Evolutionary conservation across 1,140 invertebrate genomes (phyloP), one percentile per base, ranked within the genome.

Genomic region (Drosophila setifemur): DNA sequence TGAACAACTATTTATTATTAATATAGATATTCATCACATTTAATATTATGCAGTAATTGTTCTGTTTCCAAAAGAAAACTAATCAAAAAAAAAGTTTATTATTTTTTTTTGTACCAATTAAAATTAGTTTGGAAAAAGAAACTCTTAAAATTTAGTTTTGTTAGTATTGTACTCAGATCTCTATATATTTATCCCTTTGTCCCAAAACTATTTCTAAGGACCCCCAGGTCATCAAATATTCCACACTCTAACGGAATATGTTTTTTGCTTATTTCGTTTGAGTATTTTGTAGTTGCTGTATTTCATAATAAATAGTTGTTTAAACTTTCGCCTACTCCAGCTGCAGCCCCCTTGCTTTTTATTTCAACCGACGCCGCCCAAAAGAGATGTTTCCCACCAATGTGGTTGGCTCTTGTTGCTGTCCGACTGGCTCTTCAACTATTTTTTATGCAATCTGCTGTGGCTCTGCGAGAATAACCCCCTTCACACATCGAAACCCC

Each of bases 241-340:
- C 40, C 31, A 11, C 2, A 45, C 29, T n/a, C 25, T 3, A 6
- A 0, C 2, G n/a, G 0, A 9, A 3, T n/a, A 16, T 42, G 19
- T 9, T 3, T n/a, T 28, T 3, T 16, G 49, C 35, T 60, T 44
- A 63, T 55, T 61, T 55, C 29, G 26, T 76, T 77, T 77, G 57
- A 49, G 28, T 71, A 63, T 78, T 78, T 83, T 71, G 67, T 71
- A 63, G 67, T 66, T 82, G 55, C 70, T 83, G 81, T 78, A 74
- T 85, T 83, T 85, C 69, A 86, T 83, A 85, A 83, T 83, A 83
- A 83, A 83, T 83, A 83, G 79, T 83, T 83, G 74, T 85, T 83
- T 83, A 83, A 83, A 83, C 79, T 85, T 83, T 83, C 73, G 60
- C 58, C 74, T 60, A 70, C 57, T 45, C 49, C 33, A 23, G 12